Conservation (phyloP, 2,113 vertebrate genomes). For the Psilopogon haemacephalus region DNA sequence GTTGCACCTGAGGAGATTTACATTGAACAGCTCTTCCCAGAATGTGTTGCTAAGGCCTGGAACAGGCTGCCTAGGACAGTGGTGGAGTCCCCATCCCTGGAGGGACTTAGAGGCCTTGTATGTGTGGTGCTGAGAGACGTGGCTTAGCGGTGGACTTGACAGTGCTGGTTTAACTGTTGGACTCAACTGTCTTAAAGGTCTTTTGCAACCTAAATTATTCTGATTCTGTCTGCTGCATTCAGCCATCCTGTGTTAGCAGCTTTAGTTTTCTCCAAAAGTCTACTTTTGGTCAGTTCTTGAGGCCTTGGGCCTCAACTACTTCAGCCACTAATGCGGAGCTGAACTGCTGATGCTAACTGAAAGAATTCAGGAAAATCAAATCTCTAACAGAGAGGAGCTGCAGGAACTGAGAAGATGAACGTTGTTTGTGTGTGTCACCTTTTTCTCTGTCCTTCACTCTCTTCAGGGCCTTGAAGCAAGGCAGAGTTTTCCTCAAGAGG, state of each 20-base stretch:
- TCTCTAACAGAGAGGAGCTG: neutral
- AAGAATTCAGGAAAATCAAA: neutral
- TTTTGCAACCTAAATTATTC: neutral
- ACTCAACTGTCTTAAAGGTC: neutral
- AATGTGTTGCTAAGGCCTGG: neutral
- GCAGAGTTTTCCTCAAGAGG: neutral
- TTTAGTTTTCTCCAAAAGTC: neutral
- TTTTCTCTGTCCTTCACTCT: neutral
- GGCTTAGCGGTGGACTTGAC: neutral
- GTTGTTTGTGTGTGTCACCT: neutral
- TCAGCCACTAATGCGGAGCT: neutral
- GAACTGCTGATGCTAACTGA: neutral
- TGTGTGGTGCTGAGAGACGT: neutral
- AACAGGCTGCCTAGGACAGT: neutral
- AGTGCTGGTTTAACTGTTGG: neutral
- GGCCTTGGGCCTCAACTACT: neutral
- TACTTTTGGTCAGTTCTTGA: neutral
- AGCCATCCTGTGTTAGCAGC: neutral
- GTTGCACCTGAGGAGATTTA: neutral
- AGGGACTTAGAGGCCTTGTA: accelerated
- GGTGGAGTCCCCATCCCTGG: too few species aligned
- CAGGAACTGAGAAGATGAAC: neutral
- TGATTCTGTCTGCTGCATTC: neutral
- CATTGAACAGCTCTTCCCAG: neutral
- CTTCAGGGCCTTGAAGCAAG: neutral